Conservation (phyloP, 2,797 vertebrate species). For the Tokudaia tokunoshimensis region DNA sequence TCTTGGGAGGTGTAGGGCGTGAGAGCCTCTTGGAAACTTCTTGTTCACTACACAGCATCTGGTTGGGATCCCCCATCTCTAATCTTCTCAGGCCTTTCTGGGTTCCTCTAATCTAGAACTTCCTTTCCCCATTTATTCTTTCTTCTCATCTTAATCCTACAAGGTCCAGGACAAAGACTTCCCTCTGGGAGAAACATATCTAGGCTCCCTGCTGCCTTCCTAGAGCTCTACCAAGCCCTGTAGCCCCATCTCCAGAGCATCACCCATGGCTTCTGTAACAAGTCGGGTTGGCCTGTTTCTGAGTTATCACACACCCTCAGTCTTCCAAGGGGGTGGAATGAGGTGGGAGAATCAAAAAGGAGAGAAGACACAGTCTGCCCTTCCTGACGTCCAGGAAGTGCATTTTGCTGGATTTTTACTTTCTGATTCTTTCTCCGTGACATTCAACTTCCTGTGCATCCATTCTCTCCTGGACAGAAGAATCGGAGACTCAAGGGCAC, state of each 20-base stretch:
- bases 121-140: too few relatives aligned
- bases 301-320: not conserved
- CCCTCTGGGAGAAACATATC: not conserved
- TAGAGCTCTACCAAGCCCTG: fast-evolving
- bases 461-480: not conserved
- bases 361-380: not conserved
- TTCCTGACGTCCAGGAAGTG: not conserved
- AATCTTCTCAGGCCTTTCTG: fast-evolving
- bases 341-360: not conserved
- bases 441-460: fast-evolving
- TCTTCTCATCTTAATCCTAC: not conserved
- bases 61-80: fast-evolving
- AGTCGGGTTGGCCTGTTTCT: not conserved
- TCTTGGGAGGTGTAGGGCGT: fast-evolving
- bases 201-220: not conserved
- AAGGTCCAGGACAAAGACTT: not conserved
- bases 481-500: not conserved
- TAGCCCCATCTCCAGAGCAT: not conserved
- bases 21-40: fast-evolving
- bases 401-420: fast-evolving
- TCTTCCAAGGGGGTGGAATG: not conserved
- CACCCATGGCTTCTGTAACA: not conserved
- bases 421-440: fast-evolving
- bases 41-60: fast-evolving
- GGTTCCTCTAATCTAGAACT: fast-evolving